Conservation (phyloP, 2,113 vertebrate species). For the Bos indicus region DNA sequence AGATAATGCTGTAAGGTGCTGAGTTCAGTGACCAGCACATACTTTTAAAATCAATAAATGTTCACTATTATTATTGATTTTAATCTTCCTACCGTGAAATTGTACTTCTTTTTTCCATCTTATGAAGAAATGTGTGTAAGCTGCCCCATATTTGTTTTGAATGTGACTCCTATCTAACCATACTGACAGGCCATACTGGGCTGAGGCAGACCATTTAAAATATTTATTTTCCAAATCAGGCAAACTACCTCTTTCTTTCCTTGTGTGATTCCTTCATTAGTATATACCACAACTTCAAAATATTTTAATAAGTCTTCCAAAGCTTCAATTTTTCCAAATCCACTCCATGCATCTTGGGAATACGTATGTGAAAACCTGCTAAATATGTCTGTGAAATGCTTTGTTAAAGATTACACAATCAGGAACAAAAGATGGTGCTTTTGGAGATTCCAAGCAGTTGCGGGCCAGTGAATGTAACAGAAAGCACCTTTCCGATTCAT, state of each 20-base stretch:
- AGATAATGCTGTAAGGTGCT: neutral
- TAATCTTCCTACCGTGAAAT: neutral
- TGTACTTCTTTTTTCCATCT: neutral
- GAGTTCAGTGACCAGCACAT: neutral
- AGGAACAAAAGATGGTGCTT: constrained; percentile 13
- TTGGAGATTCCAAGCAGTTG: neutral
- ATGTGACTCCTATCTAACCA: neutral
- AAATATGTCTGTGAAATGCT: neutral
- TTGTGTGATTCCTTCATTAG: neutral
- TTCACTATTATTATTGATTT: neutral
- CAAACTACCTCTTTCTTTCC: neutral
- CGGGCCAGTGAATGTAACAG: constrained; percentile 3
- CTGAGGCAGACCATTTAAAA: neutral
- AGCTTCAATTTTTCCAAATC: neutral
- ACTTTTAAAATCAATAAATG: neutral
- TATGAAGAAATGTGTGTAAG: neutral
- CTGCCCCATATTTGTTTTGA: neutral
- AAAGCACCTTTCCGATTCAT: constrained; percentile 39
- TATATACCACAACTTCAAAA: neutral
- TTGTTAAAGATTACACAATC: neutral
- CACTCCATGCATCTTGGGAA: neutral
- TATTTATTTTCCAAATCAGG: neutral
- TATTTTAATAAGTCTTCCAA: neutral
- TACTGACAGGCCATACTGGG: neutral
- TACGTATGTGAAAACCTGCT: neutral